Evolutionary conservation across 2,113 vertebrate species (phyloP), one percentile per base, ranked within the genome.

Genomic region (Hipposideros armiger): DNA sequence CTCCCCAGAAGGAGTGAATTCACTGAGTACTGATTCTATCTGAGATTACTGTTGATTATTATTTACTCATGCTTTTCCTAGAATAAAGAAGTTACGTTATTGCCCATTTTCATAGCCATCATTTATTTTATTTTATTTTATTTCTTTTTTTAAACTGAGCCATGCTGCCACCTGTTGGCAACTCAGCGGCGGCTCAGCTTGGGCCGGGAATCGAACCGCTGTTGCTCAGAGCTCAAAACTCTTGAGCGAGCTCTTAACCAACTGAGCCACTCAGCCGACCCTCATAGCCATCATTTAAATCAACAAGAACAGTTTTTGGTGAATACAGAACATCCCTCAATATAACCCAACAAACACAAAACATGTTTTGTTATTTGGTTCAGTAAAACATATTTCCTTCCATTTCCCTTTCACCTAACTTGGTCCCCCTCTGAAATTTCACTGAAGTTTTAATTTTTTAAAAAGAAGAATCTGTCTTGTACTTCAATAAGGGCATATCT

Each of bases 381-480:
- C 28, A 78, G 11, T 86, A 78, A 69, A n/a, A 60, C 8, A 7
- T 58, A 77, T 83, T 90, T 56, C 4, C 28, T 95, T 11, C 5
- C 8, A 56, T 69, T 91, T 90, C 91, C 85, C 47, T 92, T 88
- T 89, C 15, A 60, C 7, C 4, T 54, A 76, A 94, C 14, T 58
- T 97, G 7, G 8, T 22, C n/a, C 4, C 95, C 6, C 36, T 77
- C 15, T 64, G 28, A 73, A 95, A 88, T 94, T 92, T 93, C 88
- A 40, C 30, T n/a, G n/a, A 3, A 42, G 14, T 80, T 54, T 20
- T 32, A 42, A 22, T 52, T 28, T 72, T 60, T 80, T 58, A 24
- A 11, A 45, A 45, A 86, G 78, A 90, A 90, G 92, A 92, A 62
- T n/a, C 17, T 70, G 4, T 77, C 58, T 87, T 95, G n/a, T 72